Evolutionary conservation across 2,113 vertebrate genomes (phyloP).

Genomic region (Athene noctua): DNA sequence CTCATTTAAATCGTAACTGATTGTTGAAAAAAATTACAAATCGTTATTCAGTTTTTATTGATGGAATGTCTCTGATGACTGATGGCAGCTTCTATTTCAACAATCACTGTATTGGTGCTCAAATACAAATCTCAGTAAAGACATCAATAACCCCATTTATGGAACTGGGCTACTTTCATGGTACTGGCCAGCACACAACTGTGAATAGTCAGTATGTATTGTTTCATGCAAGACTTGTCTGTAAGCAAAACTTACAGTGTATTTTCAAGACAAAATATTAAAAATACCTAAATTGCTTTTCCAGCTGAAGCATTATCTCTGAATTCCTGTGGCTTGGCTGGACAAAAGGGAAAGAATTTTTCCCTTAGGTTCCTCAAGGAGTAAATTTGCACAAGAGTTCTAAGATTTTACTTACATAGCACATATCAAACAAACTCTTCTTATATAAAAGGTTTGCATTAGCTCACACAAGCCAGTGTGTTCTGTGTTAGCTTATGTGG

Average conservation of each 20-base stretch:
- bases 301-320: slow-evolving; percentile 14
- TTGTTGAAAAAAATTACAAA: not conserved
- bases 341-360: not conserved
- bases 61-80: not conserved
- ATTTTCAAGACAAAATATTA: slow-evolving; percentile 13
- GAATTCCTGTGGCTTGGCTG: slow-evolving; percentile 27
- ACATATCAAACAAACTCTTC: not conserved
- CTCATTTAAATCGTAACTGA: not conserved
- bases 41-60: not conserved
- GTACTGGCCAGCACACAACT: not conserved
- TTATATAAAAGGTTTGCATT: not conserved
- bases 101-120: not conserved
- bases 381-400: not conserved
- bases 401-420: not conserved
- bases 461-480: not conserved
- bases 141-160: slow-evolving; percentile 7
- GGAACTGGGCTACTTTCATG: not conserved
- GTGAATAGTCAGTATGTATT: not conserved
- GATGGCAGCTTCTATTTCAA: not conserved
- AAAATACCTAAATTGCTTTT: slow-evolving; percentile 11
- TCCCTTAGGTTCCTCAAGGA: slow-evolving; percentile 8
- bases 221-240: not conserved
- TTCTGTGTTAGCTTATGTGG: not conserved
- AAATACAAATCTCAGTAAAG: not conserved
- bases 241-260: not conserved